Base-by-base conservation (phyloP, 2,113 vertebrate species). In the Melanerpes aurifrons region DNA sequence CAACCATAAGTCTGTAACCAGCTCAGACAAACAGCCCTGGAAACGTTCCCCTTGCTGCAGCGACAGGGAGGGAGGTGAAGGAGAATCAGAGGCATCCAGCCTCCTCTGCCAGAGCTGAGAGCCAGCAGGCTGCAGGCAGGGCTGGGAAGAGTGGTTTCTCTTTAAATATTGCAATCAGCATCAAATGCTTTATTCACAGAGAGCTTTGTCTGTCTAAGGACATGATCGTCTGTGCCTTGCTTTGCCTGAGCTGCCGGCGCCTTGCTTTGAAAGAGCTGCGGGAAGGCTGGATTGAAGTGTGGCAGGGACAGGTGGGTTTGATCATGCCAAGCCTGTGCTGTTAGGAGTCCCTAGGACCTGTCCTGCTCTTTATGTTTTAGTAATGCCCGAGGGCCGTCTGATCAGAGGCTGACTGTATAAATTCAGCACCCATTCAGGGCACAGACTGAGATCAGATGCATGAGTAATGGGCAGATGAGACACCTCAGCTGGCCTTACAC, bases 261-360 rank as follows among this genome's bases (percentile, higher is more conserved):
- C 43, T 45, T 15, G 43, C 72, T 94, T 87, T 88, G 93, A 95
- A 91, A 92, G 95, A 82, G 66, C 47, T 83, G 74, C 82, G 78
- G 90, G 92, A 95, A 92, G 94, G 69, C 56, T 56, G 91, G 70
- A 68, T 47, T 96, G 92, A 87, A 75, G 79, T 7, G 35, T 20
- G 47, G 18, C 45, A 13, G 48, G 69, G 74, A 70, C 71, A 81
- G 96, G 59, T 29, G 28, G 79, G 93, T 79, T 96, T 95, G 95
- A 95, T 90, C 79, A 59, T 4, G 5, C 64, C 8, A 5, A 69
- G 62, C 32, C 53, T 47, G 16, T 18, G 76, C 59, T 37, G 53
- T 78, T 4, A 21, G 72, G 80, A 64, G 47, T 91, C 87, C 62
- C 45, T 11, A 90, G 77, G 71, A 45, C 48, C 47, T 68, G 61